A percentile compares a stretch with the other conserved stretches of the same genome.
phyloP scores from a whole-genome alignment of 2,113 vertebrate genomes.

The Nesoenas mayeri region DNA sequence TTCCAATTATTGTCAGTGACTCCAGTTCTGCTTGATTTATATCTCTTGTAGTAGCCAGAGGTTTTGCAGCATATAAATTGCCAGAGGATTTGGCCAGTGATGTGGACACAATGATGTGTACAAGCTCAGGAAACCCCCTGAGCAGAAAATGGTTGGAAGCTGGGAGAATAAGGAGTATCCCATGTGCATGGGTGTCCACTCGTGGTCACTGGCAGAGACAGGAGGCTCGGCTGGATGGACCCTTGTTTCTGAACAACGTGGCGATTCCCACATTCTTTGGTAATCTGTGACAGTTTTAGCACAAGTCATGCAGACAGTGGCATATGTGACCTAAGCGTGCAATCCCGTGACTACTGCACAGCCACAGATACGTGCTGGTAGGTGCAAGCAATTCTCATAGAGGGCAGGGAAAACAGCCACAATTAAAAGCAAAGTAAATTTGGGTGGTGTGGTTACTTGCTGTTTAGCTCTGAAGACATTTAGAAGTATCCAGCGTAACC shows the following conservation, averaged over 20 bases:
- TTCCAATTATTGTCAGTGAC: background rate
- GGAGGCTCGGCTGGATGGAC: background rate
- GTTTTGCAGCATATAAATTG: constrained; percentile 18
- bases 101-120: background rate
- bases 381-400: background rate
- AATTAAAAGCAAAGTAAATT: constrained; percentile 35
- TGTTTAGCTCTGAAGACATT: background rate
- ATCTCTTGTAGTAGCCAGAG: background rate
- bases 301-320: background rate
- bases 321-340: background rate
- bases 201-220: background rate
- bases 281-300: background rate
- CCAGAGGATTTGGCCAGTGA: background rate
- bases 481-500: constrained; percentile 6
- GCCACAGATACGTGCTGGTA: background rate
- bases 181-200: background rate
- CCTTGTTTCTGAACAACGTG: background rate
- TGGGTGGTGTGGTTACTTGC: constrained; percentile 20
- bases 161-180: background rate
- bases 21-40: constrained; percentile 41
- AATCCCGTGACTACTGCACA: background rate
- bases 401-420: constrained; percentile 29
- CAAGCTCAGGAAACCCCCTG: background rate
- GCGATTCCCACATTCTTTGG: background rate
- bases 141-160: background rate